Conservation (phyloP, 2,888 invertebrate species). For the Cepaea hortensis region DNA sequence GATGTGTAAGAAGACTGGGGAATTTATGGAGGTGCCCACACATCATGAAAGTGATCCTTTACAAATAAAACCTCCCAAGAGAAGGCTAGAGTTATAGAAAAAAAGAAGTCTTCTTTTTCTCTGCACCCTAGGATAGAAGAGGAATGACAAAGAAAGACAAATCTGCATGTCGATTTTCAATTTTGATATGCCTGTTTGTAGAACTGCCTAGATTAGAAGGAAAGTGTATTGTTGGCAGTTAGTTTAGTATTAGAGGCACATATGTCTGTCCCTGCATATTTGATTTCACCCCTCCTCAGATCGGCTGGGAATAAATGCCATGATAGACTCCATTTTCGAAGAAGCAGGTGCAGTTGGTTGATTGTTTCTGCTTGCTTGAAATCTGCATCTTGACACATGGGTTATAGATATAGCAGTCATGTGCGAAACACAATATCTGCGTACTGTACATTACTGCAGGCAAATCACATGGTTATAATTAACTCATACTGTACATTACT, state of each 20-base stretch:
- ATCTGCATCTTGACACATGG: constrained; percentile 25
- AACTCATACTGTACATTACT: no score
- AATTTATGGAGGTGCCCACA: no score
- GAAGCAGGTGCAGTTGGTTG: constrained; percentile 62
- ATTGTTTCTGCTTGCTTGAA: constrained; percentile 38
- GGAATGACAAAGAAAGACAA: no score
- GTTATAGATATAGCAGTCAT: background rate
- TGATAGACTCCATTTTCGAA: constrained; percentile 65
- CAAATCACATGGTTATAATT: no score
- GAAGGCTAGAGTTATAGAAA: no score
- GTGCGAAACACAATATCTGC: no score
- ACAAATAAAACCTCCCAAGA: no score
- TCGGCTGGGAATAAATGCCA: constrained; percentile 61
- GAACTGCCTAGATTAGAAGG: background rate
- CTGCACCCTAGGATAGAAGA: no score
- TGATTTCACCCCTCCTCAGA: constrained; percentile 54
- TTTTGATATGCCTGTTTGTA: background rate
- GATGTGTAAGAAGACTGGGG: no score
- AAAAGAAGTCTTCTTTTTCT: no score
- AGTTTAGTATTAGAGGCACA: background rate
- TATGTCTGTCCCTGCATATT: background rate
- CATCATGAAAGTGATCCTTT: no score
- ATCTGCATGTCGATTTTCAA: background rate
- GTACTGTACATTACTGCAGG: no score
- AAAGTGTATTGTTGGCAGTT: background rate